These are phyloP conservation scores for Drosophila austrosaltans DNA, from an alignment of 2,888 invertebrate species.

Conservation along the genomic window DNA sequence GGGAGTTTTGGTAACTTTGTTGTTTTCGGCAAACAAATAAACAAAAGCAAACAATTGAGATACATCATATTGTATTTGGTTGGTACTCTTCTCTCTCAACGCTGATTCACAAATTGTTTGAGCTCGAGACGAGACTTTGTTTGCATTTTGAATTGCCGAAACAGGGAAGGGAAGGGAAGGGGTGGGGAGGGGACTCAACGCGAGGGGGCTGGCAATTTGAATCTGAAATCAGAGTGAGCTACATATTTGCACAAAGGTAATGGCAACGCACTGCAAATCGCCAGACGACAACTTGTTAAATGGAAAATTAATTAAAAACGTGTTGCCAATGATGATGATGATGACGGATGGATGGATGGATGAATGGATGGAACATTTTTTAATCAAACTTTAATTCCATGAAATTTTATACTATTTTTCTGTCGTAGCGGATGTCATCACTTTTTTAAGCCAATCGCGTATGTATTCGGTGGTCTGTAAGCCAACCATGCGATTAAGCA, in stretches of 20 bases:
- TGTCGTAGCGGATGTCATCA: not conserved
- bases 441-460: conserved; percentile 89
- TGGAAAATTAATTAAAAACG: conserved; percentile 75
- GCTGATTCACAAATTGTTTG: conserved; percentile 70
- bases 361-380: conserved; percentile 9
- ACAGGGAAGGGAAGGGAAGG: conserved; percentile 3
- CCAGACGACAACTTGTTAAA: conserved; percentile 53
- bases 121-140: conserved; percentile 63
- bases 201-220: not conserved
- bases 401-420: conserved; percentile 3
- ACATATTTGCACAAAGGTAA: conserved; percentile 13
- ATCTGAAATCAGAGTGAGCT: not conserved
- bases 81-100: conserved; percentile 41
- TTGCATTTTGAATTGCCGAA: conserved; percentile 76
- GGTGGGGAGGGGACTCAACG: not conserved
- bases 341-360: conserved; percentile 3
- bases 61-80: conserved; percentile 55
- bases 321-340: conserved; percentile 35
- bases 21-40: conserved; percentile 75
- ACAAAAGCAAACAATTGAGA: conserved; percentile 75
- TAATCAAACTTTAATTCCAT: conserved; percentile 15
- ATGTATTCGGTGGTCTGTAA: conserved; percentile 94
- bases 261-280: conserved; percentile 44
- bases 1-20: conserved; percentile 42
- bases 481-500: conserved; percentile 92